Evolutionary conservation across 2,888 invertebrate genomes (phyloP).

Genomic region (Eupsilia transversa): DNA sequence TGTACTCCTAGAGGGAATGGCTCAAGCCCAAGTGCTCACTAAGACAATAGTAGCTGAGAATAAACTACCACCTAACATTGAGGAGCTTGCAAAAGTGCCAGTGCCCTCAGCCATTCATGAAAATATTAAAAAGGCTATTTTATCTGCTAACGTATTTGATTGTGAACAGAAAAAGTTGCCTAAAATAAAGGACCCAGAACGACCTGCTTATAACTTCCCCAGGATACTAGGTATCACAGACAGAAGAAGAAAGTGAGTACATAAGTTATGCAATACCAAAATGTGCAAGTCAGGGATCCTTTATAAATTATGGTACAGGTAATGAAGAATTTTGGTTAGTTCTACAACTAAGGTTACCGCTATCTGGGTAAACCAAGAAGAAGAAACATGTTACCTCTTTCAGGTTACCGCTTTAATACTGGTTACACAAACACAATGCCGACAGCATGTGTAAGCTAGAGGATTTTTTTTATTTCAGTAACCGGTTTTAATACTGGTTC

Average conservation of each 20-base stretch:
- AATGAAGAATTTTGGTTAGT: too few species aligned
- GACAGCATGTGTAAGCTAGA: too few species aligned
- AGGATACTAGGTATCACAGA: conserved; percentile 94
- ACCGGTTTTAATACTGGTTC: too few species aligned
- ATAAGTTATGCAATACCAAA: background rate
- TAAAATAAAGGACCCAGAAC: conserved; percentile 92
- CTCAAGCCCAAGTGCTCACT: conserved; percentile 95
- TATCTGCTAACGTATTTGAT: conserved; percentile 93
- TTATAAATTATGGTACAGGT: too few species aligned
- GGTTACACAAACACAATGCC: too few species aligned
- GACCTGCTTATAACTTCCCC: conserved; percentile 93
- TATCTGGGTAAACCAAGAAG: too few species aligned
- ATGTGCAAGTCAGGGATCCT: too few species aligned
- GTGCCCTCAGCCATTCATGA: conserved; percentile 89
- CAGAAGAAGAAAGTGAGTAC: conserved; percentile 92
- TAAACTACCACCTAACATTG: conserved; percentile 91
- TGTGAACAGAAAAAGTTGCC: conserved; percentile 95
- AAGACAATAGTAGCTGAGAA: conserved; percentile 93
- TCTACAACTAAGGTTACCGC: too few species aligned
- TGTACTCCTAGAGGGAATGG: conserved; percentile 93
- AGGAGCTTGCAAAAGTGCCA: conserved; percentile 87
- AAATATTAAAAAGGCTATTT: conserved; percentile 91
- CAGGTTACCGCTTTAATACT: too few species aligned
- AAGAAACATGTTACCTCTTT: too few species aligned
- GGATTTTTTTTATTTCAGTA: too few species aligned